phyloP scores from a whole-genome alignment of 2,113 vertebrate species.

The Diphyllodes magnificus region DNA sequence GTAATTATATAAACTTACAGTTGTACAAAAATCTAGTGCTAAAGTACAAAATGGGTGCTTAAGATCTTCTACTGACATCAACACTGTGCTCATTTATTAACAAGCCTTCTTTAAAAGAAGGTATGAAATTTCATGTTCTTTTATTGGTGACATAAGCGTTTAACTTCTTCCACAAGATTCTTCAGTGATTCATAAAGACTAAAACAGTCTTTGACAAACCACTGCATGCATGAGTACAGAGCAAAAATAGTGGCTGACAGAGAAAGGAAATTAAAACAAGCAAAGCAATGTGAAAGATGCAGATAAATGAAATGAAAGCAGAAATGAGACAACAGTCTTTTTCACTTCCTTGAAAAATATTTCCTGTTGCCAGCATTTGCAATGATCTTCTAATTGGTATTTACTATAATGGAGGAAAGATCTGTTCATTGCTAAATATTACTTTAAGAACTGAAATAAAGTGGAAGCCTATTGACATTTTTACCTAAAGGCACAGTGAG shows the following conservation, averaged over 20 bases:
- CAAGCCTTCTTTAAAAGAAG: not conserved
- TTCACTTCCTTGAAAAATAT: not conserved
- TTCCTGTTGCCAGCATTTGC: not conserved
- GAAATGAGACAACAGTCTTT: not conserved
- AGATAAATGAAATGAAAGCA: not conserved
- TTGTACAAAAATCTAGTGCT: not conserved
- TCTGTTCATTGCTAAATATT: not conserved
- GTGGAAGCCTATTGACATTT: not conserved
- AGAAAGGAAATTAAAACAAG: constrained; percentile 6
- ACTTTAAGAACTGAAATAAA: not conserved
- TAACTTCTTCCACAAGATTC: not conserved
- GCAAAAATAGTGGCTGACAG: not conserved
- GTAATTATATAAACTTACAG: not conserved
- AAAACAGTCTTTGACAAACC: not conserved
- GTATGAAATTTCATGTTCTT: not conserved
- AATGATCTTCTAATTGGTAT: not conserved
- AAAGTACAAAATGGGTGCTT: not conserved
- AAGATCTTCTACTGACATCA: not conserved
- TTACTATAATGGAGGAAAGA: not conserved
- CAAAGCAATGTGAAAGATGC: not conserved
- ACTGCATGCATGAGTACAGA: not conserved
- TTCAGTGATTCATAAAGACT: not conserved
- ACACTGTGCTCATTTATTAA: not conserved
- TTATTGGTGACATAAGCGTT: not conserved
- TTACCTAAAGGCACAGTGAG: not conserved